Evolutionary conservation across 2,113 vertebrate species (phyloP).

Genomic region (Manacus vitellinus): DNA sequence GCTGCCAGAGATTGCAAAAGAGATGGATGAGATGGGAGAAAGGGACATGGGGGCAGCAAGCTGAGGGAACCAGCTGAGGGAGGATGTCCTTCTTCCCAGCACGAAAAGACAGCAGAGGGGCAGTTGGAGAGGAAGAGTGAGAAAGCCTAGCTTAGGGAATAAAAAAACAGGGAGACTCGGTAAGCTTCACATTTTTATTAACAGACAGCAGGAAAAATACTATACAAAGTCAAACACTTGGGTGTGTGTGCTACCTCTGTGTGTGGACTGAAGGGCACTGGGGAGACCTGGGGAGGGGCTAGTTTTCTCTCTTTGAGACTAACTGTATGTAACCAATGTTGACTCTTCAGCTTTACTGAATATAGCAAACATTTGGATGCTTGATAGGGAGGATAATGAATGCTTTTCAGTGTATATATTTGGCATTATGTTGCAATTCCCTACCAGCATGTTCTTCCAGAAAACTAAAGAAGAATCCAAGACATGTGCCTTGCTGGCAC

Average conservation of each 20-base stretch:
- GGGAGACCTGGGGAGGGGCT: background rate
- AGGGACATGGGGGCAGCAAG: background rate
- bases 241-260: background rate
- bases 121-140: background rate
- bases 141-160: background rate
- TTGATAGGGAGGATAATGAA: background rate
- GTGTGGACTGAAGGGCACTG: background rate
- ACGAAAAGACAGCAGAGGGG: background rate
- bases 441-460: background rate
- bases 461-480: background rate
- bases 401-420: background rate
- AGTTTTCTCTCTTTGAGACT: background rate
- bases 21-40: background rate
- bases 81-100: background rate
- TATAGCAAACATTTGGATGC: background rate
- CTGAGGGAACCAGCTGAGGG: background rate
- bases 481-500: background rate
- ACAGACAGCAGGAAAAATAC: background rate
- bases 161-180: background rate
- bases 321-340: background rate
- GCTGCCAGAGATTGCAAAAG: background rate
- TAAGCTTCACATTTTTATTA: conserved; percentile 14
- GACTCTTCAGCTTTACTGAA: background rate
- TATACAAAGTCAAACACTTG: background rate
- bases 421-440: background rate